phyloP scores from a whole-genome alignment of 2,113 vertebrate genomes.

The Baryphthengus martii region DNA sequence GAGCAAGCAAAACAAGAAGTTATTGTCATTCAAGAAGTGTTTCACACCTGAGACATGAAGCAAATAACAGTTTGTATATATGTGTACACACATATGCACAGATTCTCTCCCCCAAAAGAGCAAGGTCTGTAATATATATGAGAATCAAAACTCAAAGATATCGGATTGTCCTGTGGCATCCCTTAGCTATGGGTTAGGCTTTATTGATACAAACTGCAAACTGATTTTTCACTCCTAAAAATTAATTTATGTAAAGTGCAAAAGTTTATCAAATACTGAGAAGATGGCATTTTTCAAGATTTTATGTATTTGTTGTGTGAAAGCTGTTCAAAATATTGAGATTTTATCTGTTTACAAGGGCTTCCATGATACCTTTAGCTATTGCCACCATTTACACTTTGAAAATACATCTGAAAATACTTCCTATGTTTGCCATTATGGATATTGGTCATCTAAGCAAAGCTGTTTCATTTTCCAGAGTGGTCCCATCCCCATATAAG shows the following conservation, averaged over 20 bases:
- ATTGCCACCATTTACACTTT: neutral
- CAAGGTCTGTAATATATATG: neutral
- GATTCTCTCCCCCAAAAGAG: neutral
- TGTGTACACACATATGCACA: neutral
- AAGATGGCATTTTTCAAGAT: neutral
- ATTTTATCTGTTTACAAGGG: too few species aligned
- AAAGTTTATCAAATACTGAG: neutral
- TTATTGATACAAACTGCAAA: neutral
- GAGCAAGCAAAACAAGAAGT: neutral
- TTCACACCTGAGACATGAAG: neutral
- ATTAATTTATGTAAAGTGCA: neutral
- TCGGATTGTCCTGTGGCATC: neutral
- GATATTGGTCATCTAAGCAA: neutral
- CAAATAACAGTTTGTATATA: neutral
- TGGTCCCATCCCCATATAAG: neutral
- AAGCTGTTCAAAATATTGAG: neutral
- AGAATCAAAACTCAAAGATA: neutral
- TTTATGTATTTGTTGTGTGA: rapidly evolving
- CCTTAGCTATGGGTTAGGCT: neutral
- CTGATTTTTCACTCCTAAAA: neutral
- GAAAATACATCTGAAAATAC: neutral
- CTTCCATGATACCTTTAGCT: neutral
- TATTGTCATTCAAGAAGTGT: neutral
- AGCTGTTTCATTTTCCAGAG: neutral
- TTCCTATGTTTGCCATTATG: neutral